Conservation (phyloP, 2,113 vertebrate genomes). For the Nannospalax galili region DNA sequence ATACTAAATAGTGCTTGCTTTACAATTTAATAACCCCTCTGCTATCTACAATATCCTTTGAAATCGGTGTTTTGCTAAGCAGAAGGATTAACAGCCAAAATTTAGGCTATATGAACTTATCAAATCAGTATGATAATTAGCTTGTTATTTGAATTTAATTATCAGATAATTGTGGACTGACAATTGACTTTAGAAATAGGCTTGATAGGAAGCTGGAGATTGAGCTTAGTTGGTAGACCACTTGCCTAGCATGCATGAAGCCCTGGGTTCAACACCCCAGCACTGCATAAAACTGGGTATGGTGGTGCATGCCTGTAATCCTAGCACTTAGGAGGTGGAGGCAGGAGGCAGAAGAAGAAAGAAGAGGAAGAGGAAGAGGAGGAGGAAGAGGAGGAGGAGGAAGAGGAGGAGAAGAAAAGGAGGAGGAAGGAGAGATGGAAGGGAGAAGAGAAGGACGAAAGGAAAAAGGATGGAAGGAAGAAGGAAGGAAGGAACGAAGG, state of each 20-base stretch:
- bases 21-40: neutral
- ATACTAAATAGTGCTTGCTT: conserved; percentile 11
- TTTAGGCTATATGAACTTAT: conserved; percentile 4
- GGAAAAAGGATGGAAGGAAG: neutral
- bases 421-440: too few relatives aligned
- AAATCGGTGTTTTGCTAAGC: conserved; percentile 9
- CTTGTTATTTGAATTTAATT: conserved; percentile 50
- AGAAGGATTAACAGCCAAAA: conserved; percentile 15
- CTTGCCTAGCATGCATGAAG: neutral
- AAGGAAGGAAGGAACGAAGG: neutral
- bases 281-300: neutral
- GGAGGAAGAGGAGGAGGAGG: too few relatives aligned
- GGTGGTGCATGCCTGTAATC: neutral
- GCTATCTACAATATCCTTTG: neutral
- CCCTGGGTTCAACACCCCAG: neutral
- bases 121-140: conserved; percentile 35
- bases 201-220: neutral
- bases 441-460: too few relatives aligned
- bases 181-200: conserved; percentile 30
- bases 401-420: too few relatives aligned
- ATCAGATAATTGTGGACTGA: neutral
- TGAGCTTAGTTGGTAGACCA: neutral
- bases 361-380: too few relatives aligned
- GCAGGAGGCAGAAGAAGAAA: too few relatives aligned
- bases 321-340: too few relatives aligned